Percentiles rank a stretch among this genome's conserved stretches.
Evolutionary conservation across 2,797 vertebrate genomes (phyloP).

Genomic region (Jordanella pulchra): DNA sequence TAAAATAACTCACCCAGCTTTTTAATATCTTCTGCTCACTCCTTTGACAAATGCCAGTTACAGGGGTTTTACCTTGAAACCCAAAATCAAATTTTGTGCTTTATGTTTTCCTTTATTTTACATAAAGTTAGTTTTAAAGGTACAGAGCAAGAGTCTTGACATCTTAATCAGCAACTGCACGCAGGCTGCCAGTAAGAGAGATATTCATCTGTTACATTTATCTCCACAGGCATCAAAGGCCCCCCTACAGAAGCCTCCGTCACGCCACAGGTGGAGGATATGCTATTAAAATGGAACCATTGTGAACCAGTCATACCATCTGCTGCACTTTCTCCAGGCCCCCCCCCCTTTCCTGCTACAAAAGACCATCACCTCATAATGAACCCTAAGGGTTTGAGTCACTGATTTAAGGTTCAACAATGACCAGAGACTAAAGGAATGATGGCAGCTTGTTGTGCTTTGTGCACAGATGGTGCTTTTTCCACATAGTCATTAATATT

Average conservation of each 20-base stretch:
- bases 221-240: slow-evolving; percentile 63
- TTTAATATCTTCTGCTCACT: slow-evolving; percentile 59
- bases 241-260: slow-evolving; percentile 59
- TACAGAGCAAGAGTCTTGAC: slow-evolving; percentile 52
- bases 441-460: slow-evolving; percentile 55
- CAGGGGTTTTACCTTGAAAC: background rate
- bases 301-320: slow-evolving; percentile 60
- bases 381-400: slow-evolving; percentile 66
- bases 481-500: slow-evolving; percentile 43
- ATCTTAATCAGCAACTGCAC: slow-evolving; percentile 53
- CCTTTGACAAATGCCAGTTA: slow-evolving; percentile 52
- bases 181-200: slow-evolving; percentile 53
- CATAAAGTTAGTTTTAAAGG: slow-evolving; percentile 49
- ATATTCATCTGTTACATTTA: slow-evolving; percentile 60
- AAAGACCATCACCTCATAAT: slow-evolving; percentile 72
- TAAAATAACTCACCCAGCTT: slow-evolving; percentile 67
- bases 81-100: slow-evolving; percentile 1
- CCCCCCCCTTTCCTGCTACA: slow-evolving; percentile 41
- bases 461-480: slow-evolving; percentile 69
- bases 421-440: slow-evolving; percentile 58
- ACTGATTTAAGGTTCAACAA: slow-evolving; percentile 76
- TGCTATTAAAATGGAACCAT: slow-evolving; percentile 65
- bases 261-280: slow-evolving; percentile 68
- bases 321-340: slow-evolving; percentile 60
- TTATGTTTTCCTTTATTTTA: slow-evolving; percentile 4